phyloP scores from a whole-genome alignment of 2,888 invertebrate genomes.

The Gnatocerus cornutus region DNA sequence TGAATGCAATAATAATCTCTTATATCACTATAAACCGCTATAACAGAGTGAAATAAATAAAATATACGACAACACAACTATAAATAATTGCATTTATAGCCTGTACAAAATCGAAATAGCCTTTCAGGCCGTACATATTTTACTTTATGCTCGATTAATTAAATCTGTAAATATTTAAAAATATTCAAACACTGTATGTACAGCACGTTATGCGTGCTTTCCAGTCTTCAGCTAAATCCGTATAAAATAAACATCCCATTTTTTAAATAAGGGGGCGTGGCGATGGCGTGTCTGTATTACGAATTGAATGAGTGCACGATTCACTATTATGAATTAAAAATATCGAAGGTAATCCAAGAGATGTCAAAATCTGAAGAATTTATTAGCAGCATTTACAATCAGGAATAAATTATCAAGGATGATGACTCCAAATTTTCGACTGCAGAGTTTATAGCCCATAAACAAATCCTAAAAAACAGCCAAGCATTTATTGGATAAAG shows the following conservation, averaged over 20 bases:
- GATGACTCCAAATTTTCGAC: conserved; percentile 30
- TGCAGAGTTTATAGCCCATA: conserved; percentile 27
- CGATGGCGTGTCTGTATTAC: conserved; percentile 51
- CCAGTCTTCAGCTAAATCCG: conserved; percentile 50
- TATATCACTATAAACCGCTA: too few relatives aligned
- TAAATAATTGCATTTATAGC: not conserved
- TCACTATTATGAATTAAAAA: conserved; percentile 39
- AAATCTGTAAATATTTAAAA: conserved; percentile 36
- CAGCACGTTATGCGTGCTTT: conserved; percentile 39
- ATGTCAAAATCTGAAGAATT: conserved; percentile 20
- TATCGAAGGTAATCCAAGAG: conserved; percentile 11
- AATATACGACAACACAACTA: not conserved
- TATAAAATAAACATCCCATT: conserved; percentile 56
- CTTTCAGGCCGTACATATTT: conserved; percentile 23
- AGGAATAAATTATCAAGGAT: conserved; percentile 21
- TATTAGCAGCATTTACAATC: conserved; percentile 22
- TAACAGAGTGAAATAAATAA: too few relatives aligned
- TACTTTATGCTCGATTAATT: conserved; percentile 26
- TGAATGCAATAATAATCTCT: too few relatives aligned
- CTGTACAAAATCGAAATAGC: not conserved
- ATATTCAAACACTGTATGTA: conserved; percentile 18
- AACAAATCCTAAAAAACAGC: conserved; percentile 16
- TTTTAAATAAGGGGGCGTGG: conserved; percentile 53
- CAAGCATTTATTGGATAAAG: conserved; percentile 11
- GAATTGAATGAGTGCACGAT: conserved; percentile 51